Evolutionary conservation across 35 echinoderm and acorn worm genomes (phyloP).

Genomic region (Anneissia japonica): DNA sequence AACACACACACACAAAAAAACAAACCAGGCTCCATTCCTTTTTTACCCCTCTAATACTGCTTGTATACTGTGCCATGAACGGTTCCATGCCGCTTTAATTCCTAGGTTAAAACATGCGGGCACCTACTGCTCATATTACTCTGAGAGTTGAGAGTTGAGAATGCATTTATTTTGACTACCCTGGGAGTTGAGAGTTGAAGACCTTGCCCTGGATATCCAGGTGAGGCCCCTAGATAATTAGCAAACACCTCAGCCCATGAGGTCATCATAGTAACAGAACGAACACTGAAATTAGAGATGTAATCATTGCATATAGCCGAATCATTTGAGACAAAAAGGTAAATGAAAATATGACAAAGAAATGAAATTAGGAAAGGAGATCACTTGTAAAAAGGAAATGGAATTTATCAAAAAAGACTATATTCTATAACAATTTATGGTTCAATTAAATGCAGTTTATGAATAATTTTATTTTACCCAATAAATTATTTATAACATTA

Average conservation of each 20-base stretch:
- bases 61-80: too few relatives aligned
- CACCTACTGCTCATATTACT: not conserved
- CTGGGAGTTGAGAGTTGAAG: not conserved
- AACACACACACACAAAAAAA: too few relatives aligned
- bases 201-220: not conserved
- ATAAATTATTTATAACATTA: too few relatives aligned
- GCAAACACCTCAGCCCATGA: not conserved
- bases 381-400: not conserved
- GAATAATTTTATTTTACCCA: too few relatives aligned
- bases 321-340: not conserved
- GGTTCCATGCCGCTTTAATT: too few relatives aligned
- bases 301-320: not conserved
- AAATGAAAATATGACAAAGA: not conserved
- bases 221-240: not conserved
- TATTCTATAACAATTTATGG: too few relatives aligned
- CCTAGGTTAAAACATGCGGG: too few relatives aligned
- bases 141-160: not conserved
- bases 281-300: not conserved
- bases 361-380: not conserved
- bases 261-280: not conserved
- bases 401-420: too few relatives aligned
- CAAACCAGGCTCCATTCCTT: too few relatives aligned
- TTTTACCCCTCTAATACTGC: too few relatives aligned
- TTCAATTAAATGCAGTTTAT: too few relatives aligned
- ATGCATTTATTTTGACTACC: not conserved